A percentile compares a stretch with the other conserved stretches of the same genome.
These are phyloP conservation scores for Ommatoiulus sabulosus DNA, from an alignment of 2,888 invertebrate genomes.

Conservation along the genomic window DNA sequence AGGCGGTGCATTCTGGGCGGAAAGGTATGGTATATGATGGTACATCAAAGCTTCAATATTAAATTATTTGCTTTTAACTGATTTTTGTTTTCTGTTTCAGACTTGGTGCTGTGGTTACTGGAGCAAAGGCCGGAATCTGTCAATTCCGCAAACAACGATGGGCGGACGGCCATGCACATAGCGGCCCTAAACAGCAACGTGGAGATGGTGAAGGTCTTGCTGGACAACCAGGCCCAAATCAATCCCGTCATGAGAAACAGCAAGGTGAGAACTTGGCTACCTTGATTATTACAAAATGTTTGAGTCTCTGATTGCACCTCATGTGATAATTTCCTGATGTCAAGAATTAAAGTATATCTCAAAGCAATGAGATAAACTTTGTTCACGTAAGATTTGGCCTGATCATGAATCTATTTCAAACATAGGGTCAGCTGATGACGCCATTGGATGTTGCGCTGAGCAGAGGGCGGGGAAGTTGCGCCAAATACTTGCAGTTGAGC, in stretches of 20 bases:
- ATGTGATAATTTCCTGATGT: background rate
- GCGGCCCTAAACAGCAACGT: slow-evolving; percentile 94
- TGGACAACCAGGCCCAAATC: slow-evolving; percentile 86
- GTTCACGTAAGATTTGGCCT: no score
- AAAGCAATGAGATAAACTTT: no score
- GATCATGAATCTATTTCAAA: slow-evolving; percentile 58
- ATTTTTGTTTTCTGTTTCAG: slow-evolving; percentile 66
- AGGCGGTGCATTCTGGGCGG: slow-evolving; percentile 92
- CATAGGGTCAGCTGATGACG: slow-evolving; percentile 82
- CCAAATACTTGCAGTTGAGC: slow-evolving; percentile 91
- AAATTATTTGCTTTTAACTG: background rate
- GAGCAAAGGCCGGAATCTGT: slow-evolving; percentile 83
- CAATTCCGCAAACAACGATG: slow-evolving; percentile 90
- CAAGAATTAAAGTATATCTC: no score
- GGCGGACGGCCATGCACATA: slow-evolving; percentile 91
- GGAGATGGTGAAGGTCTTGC: slow-evolving; percentile 87
- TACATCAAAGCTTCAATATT: background rate
- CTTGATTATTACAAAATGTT: background rate
- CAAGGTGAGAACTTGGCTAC: slow-evolving; percentile 68
- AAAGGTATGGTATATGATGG: slow-evolving; percentile 73
- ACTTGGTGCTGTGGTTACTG: slow-evolving; percentile 88
- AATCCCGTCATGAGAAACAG: slow-evolving; percentile 86
- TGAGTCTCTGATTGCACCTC: background rate
- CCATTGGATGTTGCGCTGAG: slow-evolving; percentile 91
- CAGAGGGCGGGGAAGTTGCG: slow-evolving; percentile 87